These are phyloP conservation scores for Sturnira hondurensis DNA, from an alignment of 2,113 vertebrate genomes.

Conservation along the genomic window DNA sequence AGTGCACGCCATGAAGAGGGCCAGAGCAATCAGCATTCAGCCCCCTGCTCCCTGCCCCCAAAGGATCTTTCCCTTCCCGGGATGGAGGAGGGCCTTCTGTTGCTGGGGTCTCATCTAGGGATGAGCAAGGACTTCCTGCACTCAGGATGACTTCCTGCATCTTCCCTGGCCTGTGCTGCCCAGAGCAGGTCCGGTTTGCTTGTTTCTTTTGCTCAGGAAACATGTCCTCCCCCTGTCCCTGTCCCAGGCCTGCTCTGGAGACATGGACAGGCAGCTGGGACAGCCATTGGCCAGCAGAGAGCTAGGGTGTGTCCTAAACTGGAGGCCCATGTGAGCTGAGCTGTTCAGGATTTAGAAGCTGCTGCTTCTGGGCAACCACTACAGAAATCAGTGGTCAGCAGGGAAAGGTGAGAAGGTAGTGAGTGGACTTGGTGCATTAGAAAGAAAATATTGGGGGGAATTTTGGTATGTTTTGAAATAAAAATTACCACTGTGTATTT, in stretches of 20 bases:
- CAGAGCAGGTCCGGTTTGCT: conserved; percentile 73
- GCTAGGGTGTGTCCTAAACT: background rate
- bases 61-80: background rate
- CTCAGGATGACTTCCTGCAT: conserved; percentile 73
- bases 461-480: background rate
- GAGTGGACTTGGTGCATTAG: background rate
- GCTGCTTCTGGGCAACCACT: background rate
- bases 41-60: background rate
- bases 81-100: background rate
- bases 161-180: conserved; percentile 66
- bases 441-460: background rate
- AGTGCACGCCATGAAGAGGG: background rate
- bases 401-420: background rate
- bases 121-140: conserved; percentile 72
- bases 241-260: background rate
- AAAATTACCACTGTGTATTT: background rate
- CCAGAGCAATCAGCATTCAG: background rate
- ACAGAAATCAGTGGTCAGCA: background rate
- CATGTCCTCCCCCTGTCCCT: background rate
- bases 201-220: conserved; percentile 72
- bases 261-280: background rate
- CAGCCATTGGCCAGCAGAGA: background rate
- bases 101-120: conserved; percentile 27
- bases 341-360: background rate
- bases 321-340: background rate